Conservation (phyloP, 2,797 vertebrate species). For the Graptemys geographica region DNA sequence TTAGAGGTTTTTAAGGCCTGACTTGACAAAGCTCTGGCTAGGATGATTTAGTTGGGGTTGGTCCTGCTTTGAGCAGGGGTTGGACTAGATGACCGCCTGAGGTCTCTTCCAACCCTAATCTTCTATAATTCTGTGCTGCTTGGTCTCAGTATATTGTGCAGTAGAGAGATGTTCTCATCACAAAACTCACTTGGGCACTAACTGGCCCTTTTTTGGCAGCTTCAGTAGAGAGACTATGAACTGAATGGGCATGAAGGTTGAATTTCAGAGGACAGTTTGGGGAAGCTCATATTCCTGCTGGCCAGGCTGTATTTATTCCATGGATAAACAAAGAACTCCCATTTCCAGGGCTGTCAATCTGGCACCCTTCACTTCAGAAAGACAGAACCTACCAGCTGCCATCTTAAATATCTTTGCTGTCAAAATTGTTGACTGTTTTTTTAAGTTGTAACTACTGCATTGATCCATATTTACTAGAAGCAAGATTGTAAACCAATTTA, state of each 20-base stretch:
- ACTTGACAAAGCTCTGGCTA: too few relatives aligned
- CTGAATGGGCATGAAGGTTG: background rate
- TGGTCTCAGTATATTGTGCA: rapidly evolving
- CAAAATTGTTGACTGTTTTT: background rate
- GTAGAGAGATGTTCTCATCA: background rate
- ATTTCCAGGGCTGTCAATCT: rapidly evolving
- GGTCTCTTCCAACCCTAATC: too few relatives aligned
- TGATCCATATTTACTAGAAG: background rate
- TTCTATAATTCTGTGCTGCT: background rate
- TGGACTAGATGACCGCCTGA: too few relatives aligned
- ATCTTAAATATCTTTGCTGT: background rate
- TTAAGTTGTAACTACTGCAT: background rate
- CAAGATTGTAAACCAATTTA: background rate
- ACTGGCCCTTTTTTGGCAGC: background rate
- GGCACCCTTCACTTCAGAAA: background rate
- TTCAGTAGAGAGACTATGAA: background rate
- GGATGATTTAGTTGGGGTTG: too few relatives aligned
- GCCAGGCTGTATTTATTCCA: rapidly evolving
- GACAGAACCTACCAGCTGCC: background rate
- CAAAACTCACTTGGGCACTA: background rate
- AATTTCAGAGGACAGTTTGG: background rate
- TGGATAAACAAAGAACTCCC: background rate
- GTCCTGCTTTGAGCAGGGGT: too few relatives aligned
- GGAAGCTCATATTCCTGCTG: background rate
- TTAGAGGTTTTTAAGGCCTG: too few relatives aligned